Base-by-base conservation (phyloP, 1,140 invertebrate genomes). In the Drosophila sechellia region DNA sequence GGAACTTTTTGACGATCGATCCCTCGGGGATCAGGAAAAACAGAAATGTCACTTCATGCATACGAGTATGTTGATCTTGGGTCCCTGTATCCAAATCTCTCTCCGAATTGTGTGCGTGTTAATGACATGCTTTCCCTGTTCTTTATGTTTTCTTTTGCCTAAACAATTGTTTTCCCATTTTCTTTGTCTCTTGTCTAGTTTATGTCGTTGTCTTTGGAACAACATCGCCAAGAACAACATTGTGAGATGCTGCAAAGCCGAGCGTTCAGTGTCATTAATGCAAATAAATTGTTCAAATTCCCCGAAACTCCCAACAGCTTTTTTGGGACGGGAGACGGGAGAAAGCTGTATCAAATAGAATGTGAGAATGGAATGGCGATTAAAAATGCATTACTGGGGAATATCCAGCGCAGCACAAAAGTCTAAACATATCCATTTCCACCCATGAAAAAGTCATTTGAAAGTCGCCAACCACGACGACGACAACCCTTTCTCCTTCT, bases 261-360 rank as follows among this genome's bases (percentile, higher is more conserved):
- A 27, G 63, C 64, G 74, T 86, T 86, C 76, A 81, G 78, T 79
- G 64, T 80, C 80, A 80, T 89, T 89, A 89, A 89, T 78, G 84
- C 84, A 80, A 80, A 89, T 90, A 80, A 80, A 89, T 71, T 80
- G 57, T 72, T 68, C 49, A 74, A 61, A 53, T 59, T 59, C 27
- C 57, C 54, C 11, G 48, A 71, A 45, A 45, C 11, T 39, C 52
- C 58, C 59, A 34, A 69, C 40, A 65, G 55, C 52, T 66, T 35
- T 64, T 31, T 37, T 17, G 13, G 43, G 17, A 0, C 1, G 17
- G 17, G 17, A 17, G 17, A 40, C n/a, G 11, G 45, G 54, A 64
- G 34, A 73, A 63, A 57, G 35, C 63, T 77, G 42, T 22, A 37
- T 6, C 20, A 17, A 52, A 25, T 13, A 25, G 37, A 40, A 69